Evolutionary conservation across 2,888 invertebrate genomes (phyloP).

Genomic region (Ochropacha duplaris): DNA sequence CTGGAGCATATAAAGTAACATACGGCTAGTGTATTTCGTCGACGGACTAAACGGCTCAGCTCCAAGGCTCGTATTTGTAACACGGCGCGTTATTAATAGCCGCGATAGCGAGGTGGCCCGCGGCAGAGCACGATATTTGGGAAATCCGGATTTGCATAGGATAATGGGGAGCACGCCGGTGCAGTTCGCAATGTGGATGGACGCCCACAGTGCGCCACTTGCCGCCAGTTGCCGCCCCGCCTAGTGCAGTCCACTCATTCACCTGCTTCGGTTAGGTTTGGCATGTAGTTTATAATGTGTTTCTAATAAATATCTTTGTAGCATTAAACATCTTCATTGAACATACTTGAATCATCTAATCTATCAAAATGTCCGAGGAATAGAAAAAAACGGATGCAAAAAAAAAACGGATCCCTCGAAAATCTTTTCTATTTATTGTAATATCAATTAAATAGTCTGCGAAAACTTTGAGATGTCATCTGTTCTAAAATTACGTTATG

Average conservation of each 20-base stretch:
- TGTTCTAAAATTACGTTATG: no score
- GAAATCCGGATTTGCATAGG: slow-evolving; percentile 80
- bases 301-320: slow-evolving; percentile 6
- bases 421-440: no score
- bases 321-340: no score
- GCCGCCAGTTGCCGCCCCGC: background rate
- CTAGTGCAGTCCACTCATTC: slow-evolving; percentile 13
- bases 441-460: no score
- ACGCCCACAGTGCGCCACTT: slow-evolving; percentile 15
- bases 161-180: slow-evolving; percentile 63
- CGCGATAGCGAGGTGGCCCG: slow-evolving; percentile 74
- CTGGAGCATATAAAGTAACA: slow-evolving; percentile 53
- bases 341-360: slow-evolving; percentile 13
- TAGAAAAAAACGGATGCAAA: no score
- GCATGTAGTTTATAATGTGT: slow-evolving; percentile 26
- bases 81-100: slow-evolving; percentile 76
- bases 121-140: slow-evolving; percentile 75
- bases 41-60: slow-evolving; percentile 67
- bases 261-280: slow-evolving; percentile 24
- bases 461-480: no score
- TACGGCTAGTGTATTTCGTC: slow-evolving; percentile 67
- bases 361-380: no score
- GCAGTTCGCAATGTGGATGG: slow-evolving; percentile 52
- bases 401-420: no score
- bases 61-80: slow-evolving; percentile 68